Evolutionary conservation across 2,888 invertebrate species (phyloP).

Genomic region (Anthrax anthrax): DNA sequence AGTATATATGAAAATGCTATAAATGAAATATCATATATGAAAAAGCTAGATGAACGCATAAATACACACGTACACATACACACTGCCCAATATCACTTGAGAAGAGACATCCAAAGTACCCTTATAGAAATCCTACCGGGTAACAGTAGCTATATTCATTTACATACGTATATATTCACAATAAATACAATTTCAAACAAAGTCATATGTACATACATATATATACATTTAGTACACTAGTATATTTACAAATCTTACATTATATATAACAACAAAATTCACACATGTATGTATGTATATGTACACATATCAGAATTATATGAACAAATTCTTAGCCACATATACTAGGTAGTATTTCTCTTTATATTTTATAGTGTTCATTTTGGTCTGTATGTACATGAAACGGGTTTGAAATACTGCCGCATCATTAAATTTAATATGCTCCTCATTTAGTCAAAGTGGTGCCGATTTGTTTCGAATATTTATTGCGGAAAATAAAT

Average conservation of each 20-base stretch:
- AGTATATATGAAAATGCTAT: background rate
- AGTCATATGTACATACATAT: too few relatives aligned
- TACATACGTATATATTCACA: too few relatives aligned
- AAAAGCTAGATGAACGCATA: background rate
- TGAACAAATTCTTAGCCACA: too few relatives aligned
- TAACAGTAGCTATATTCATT: background rate
- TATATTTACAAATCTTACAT: too few relatives aligned
- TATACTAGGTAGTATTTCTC: too few relatives aligned
- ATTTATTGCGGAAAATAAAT: slow-evolving; percentile 29
- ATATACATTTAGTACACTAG: too few relatives aligned
- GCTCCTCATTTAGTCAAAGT: slow-evolving; percentile 37
- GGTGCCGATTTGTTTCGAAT: slow-evolving; percentile 38
- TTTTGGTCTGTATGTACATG: slow-evolving; percentile 14
- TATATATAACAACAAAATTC: too few relatives aligned
- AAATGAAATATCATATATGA: background rate
- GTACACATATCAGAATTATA: too few relatives aligned
- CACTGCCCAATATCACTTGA: background rate
- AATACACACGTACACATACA: too few relatives aligned
- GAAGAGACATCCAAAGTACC: background rate
- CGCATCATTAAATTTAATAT: slow-evolving; percentile 38
- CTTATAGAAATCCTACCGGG: background rate
- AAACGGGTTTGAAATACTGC: slow-evolving; percentile 36
- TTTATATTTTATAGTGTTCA: too few relatives aligned
- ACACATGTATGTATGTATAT: too few relatives aligned
- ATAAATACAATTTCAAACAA: too few relatives aligned